phyloP scores from a whole-genome alignment of 2,888 invertebrate genomes.

The Tipula lateralis region DNA sequence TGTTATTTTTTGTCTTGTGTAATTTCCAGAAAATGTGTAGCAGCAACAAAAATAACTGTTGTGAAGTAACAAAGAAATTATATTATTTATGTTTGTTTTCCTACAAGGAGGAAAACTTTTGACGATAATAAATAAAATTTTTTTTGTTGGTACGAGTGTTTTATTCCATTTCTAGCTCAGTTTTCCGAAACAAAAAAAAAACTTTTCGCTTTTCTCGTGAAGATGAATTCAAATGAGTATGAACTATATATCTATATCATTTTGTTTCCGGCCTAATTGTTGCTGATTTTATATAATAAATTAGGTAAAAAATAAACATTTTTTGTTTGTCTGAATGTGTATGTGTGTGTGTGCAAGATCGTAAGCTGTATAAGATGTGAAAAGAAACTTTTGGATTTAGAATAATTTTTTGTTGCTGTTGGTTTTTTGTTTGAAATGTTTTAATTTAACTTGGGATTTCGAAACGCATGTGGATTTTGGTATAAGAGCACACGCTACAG shows the following conservation, averaged over 20 bases:
- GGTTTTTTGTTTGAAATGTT: not conserved
- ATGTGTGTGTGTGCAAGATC: no score
- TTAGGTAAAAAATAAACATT: not conserved
- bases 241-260: constrained; percentile 24
- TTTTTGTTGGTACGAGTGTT: constrained; percentile 2
- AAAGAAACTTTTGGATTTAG: not conserved
- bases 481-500: not conserved
- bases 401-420: not conserved
- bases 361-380: not conserved
- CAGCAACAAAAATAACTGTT: not conserved
- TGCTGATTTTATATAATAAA: constrained; percentile 24
- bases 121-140: not conserved
- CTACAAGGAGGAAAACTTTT: constrained; percentile 19
- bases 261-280: constrained; percentile 24
- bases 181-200: not conserved
- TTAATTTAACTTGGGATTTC: not conserved
- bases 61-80: not conserved
- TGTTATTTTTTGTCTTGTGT: not conserved
- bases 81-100: constrained; percentile 24
- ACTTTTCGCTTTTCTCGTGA: not conserved
- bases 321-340: not conserved
- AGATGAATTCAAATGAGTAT: constrained; percentile 9
- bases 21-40: not conserved
- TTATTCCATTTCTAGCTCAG: not conserved
- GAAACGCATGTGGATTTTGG: not conserved